These are phyloP conservation scores for Psammodynastes pulverulentus DNA, from an alignment of 2,113 vertebrate species.

Conservation along the genomic window DNA sequence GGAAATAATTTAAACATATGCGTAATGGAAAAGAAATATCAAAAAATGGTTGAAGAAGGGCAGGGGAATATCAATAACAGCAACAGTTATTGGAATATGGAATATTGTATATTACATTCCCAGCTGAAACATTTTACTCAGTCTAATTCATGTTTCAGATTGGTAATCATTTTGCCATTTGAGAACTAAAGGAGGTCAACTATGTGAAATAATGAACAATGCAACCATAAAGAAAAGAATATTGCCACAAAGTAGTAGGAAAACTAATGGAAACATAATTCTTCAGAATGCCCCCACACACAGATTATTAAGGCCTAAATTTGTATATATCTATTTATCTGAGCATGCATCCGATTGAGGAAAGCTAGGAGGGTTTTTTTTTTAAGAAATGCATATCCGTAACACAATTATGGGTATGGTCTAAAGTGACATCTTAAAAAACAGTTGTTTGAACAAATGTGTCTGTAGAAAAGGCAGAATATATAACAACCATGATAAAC, in stretches of 20 bases:
- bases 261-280: neutral
- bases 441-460: neutral
- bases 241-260: neutral
- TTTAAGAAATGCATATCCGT: neutral
- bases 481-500: neutral
- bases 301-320: neutral
- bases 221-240: neutral
- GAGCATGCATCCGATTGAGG: neutral
- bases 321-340: neutral
- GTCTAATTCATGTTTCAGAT: neutral
- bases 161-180: neutral
- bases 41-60: neutral
- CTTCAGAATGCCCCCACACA: neutral
- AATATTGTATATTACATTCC: neutral
- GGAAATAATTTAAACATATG: neutral
- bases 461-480: neutral
- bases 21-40: neutral
- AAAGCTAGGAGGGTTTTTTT: neutral
- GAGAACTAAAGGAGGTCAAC: neutral
- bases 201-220: neutral
- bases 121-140: neutral
- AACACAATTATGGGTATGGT: neutral
- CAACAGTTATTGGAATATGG: neutral
- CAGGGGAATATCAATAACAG: neutral
- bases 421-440: neutral